Conservation (phyloP, 1,140 invertebrate species). For the Lepidostoma basale region DNA sequence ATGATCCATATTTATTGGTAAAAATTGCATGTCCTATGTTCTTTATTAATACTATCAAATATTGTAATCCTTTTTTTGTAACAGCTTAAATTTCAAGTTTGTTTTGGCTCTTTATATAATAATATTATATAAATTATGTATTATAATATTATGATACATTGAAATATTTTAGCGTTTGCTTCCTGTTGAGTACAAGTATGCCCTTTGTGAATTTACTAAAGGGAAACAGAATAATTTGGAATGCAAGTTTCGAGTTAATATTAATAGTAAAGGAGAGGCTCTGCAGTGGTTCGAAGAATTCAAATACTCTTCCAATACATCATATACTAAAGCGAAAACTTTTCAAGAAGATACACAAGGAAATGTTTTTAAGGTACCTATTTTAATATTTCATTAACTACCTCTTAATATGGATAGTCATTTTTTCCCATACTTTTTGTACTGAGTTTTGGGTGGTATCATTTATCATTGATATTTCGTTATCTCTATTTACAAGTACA, state of each 20-base stretch:
- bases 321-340: conserved; percentile 18
- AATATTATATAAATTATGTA: background rate
- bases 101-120: too few relatives aligned
- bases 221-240: background rate
- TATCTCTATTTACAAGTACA: too few relatives aligned
- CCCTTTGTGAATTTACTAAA: conserved; percentile 9
- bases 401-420: too few relatives aligned
- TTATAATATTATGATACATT: background rate
- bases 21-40: background rate
- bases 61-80: too few relatives aligned
- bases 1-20: conserved; percentile 9
- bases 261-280: background rate
- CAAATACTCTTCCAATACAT: conserved; percentile 12
- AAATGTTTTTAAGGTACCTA: conserved; percentile 28
- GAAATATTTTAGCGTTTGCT: background rate
- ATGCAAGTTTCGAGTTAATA: conserved; percentile 23
- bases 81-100: too few relatives aligned
- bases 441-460: too few relatives aligned
- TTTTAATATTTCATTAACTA: too few relatives aligned
- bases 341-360: conserved; percentile 15
- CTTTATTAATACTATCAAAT: too few relatives aligned
- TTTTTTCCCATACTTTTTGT: too few relatives aligned
- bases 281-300: conserved; percentile 22
- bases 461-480: too few relatives aligned
- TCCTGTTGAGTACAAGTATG: conserved; percentile 24